phyloP scores from a whole-genome alignment of 2,888 invertebrate species.

The Fragum fragum region DNA sequence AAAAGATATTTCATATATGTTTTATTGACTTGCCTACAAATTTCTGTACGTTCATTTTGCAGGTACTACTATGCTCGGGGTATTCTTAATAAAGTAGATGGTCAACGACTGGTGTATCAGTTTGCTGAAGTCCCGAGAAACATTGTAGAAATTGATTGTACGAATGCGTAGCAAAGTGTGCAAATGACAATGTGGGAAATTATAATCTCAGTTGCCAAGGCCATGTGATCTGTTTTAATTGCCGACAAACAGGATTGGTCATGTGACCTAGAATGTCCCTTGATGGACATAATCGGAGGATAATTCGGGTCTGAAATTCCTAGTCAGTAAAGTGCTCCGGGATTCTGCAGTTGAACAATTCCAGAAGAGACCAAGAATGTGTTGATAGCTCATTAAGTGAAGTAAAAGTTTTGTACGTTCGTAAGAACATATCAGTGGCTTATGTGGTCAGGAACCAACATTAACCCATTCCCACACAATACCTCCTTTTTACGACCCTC shows the following conservation, averaged over 20 bases:
- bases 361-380: not conserved
- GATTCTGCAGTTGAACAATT: not conserved
- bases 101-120: constrained; percentile 99
- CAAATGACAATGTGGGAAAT: constrained; percentile 1
- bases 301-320: constrained; percentile 28
- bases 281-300: not conserved
- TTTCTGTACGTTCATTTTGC: constrained; percentile 49
- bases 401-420: not conserved
- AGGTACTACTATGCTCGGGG: constrained; percentile 99
- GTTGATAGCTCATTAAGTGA: not conserved
- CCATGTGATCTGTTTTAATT: constrained; percentile 9
- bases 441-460: no score
- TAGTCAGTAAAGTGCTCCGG: constrained; percentile 20
- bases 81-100: constrained; percentile 99
- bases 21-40: no score
- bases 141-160: constrained; percentile 98
- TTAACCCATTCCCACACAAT: no score
- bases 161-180: constrained; percentile 57
- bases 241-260: constrained; percentile 1
- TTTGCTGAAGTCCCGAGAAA: constrained; percentile 99
- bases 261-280: not conserved
- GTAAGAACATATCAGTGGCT: no score
- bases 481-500: no score
- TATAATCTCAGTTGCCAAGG: constrained; percentile 14
- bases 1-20: no score